Evolutionary conservation across 1,140 invertebrate genomes (phyloP).

Genomic region (Drosophila sucinea): DNA sequence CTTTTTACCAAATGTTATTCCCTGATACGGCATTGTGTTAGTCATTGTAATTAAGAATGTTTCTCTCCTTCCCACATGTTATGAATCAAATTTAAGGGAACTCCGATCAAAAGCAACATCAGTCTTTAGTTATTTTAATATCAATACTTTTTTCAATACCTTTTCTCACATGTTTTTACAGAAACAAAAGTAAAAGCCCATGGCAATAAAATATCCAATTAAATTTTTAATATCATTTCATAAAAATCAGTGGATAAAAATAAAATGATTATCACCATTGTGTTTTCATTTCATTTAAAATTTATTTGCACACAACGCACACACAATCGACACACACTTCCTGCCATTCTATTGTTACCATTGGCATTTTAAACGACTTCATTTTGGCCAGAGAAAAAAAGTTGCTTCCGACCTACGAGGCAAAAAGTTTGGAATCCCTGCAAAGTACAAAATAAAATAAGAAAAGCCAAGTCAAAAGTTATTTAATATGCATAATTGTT

Average conservation of each 20-base stretch:
- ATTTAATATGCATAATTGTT: conserved; percentile 52
- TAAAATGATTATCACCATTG: neutral
- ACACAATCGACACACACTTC: neutral
- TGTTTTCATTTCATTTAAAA: conserved; percentile 5
- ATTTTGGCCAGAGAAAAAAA: neutral
- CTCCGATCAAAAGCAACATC: too few relatives aligned
- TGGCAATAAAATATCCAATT: neutral
- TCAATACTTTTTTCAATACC: too few relatives aligned
- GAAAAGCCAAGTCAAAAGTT: conserved; percentile 13
- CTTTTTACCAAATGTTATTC: neutral
- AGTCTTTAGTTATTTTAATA: too few relatives aligned
- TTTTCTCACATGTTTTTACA: too few relatives aligned
- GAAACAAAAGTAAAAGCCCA: neutral
- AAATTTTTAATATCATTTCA: neutral
- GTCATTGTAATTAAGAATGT: neutral
- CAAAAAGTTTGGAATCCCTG: conserved; percentile 5
- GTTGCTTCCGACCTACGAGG: neutral
- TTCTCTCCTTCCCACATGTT: too few relatives aligned
- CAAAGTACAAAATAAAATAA: neutral
- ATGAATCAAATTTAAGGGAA: too few relatives aligned
- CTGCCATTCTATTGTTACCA: neutral
- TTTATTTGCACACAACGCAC: neutral
- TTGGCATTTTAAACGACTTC: neutral
- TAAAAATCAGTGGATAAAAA: neutral
- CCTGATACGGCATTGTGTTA: neutral